phyloP scores from a whole-genome alignment of 2,113 vertebrate genomes.

The Dasyurus viverrinus region DNA sequence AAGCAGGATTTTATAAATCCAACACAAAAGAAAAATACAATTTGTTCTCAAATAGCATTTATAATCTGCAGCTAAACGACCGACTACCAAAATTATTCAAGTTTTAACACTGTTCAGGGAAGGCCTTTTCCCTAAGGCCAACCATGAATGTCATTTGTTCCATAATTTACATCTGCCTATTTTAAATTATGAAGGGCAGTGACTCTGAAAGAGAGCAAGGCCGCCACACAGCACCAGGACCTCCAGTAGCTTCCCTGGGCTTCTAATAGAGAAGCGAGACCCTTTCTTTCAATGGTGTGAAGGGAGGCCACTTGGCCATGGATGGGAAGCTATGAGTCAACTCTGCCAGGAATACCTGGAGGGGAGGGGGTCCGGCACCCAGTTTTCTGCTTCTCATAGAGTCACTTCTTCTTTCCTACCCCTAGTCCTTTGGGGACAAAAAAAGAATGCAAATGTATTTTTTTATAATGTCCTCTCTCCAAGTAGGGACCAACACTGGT shows the following conservation, averaged over 20 bases:
- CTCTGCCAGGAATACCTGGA: fast-evolving
- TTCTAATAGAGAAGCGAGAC: not conserved
- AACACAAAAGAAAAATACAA: not conserved
- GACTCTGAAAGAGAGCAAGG: not conserved
- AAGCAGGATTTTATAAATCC: not conserved
- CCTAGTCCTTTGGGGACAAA: not conserved
- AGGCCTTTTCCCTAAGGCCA: not conserved
- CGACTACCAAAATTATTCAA: not conserved
- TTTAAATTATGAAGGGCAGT: not conserved
- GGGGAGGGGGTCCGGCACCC: fast-evolving
- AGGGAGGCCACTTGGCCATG: not conserved
- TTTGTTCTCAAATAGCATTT: not conserved
- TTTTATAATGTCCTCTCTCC: not conserved
- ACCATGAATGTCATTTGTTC: not conserved
- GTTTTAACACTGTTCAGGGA: not conserved
- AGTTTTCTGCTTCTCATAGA: not conserved
- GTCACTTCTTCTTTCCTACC: fast-evolving
- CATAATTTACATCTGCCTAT: not conserved
- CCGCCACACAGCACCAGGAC: not conserved
- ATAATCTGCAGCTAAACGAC: not conserved
- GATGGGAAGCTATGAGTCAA: fast-evolving
- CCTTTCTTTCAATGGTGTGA: not conserved
- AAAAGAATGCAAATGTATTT: not conserved
- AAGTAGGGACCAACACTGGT: not conserved
- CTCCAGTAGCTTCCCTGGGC: not conserved